These are phyloP conservation scores for Pygoscelis antarcticus DNA, from an alignment of 2,113 vertebrate genomes.

Conservation along the genomic window DNA sequence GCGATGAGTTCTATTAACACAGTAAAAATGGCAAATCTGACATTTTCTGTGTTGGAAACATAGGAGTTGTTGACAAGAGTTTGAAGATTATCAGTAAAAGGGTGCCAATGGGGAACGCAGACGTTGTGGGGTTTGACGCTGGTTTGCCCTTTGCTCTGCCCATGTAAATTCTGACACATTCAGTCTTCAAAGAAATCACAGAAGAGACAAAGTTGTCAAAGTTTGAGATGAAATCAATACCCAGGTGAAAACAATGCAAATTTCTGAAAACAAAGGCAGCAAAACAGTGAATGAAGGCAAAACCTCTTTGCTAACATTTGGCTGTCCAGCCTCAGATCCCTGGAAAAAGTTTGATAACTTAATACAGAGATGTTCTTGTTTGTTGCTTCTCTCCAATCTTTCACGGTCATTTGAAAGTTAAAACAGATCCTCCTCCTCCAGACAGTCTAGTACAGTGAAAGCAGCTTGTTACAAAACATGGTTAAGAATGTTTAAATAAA, in stretches of 20 bases:
- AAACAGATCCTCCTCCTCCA: slow-evolving; percentile 37
- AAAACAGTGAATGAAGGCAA: not conserved
- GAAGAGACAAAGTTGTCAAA: not conserved
- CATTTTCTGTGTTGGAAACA: not conserved
- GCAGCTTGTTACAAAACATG: slow-evolving; percentile 11
- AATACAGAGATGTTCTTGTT: slow-evolving; percentile 16
- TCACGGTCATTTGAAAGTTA: slow-evolving; percentile 45
- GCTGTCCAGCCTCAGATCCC: not conserved
- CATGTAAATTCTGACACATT: not conserved
- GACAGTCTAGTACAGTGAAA: slow-evolving; percentile 27
- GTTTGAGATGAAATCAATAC: not conserved
- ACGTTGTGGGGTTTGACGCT: not conserved
- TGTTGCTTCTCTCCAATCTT: slow-evolving; percentile 15
- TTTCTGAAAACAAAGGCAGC: not conserved
- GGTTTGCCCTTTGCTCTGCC: not conserved
- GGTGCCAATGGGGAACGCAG: not conserved
- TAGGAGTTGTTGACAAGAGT: not conserved
- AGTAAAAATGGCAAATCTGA: not conserved
- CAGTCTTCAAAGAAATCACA: not conserved
- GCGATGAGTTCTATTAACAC: not conserved
- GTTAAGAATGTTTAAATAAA: slow-evolving; percentile 18
- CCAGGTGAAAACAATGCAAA: not conserved
- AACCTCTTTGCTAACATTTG: not conserved
- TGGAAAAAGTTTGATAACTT: not conserved
- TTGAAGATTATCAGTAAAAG: not conserved